Conservation (phyloP, 2,113 vertebrate genomes). For the Lepisosteus osseus region DNA sequence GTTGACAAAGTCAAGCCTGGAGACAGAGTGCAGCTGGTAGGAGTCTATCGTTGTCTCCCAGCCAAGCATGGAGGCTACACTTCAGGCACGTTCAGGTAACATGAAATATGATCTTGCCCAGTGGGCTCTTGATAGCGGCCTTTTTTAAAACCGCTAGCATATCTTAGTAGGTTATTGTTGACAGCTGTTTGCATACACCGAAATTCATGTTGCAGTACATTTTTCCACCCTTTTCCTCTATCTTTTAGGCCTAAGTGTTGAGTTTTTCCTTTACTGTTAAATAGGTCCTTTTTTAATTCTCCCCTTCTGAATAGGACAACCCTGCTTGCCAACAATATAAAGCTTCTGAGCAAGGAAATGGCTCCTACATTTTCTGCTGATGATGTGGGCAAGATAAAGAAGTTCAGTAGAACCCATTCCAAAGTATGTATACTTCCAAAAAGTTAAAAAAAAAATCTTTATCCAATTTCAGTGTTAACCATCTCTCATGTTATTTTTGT, state of each 20-base stretch:
- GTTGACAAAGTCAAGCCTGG: conserved; percentile 56
- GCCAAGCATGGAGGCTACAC: conserved; percentile 56
- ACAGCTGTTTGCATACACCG: no score
- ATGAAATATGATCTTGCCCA: no score
- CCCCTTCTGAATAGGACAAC: conserved; percentile 43
- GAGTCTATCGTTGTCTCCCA: conserved; percentile 53
- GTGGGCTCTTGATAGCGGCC: no score
- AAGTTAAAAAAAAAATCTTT: no score
- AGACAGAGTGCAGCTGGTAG: conserved; percentile 54
- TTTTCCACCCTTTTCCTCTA: no score
- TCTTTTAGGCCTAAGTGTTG: no score
- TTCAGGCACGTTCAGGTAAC: conserved; percentile 51
- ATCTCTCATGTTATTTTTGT: neutral
- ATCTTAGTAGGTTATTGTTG: no score
- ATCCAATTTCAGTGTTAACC: no score
- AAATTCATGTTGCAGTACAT: no score
- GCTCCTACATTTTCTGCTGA: conserved; percentile 61
- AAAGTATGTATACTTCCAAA: conserved; percentile 49
- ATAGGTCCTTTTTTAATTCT: neutral
- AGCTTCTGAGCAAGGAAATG: conserved; percentile 72
- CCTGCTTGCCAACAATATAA: conserved; percentile 62
- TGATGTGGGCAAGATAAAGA: conserved; percentile 75
- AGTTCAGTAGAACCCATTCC: conserved; percentile 72
- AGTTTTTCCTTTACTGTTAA: no score
- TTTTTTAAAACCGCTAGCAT: no score